Evolutionary conservation across 1,140 invertebrate genomes (phyloP), one percentile per base, ranked within the genome.

Genomic region (Nasonia giraulti): DNA sequence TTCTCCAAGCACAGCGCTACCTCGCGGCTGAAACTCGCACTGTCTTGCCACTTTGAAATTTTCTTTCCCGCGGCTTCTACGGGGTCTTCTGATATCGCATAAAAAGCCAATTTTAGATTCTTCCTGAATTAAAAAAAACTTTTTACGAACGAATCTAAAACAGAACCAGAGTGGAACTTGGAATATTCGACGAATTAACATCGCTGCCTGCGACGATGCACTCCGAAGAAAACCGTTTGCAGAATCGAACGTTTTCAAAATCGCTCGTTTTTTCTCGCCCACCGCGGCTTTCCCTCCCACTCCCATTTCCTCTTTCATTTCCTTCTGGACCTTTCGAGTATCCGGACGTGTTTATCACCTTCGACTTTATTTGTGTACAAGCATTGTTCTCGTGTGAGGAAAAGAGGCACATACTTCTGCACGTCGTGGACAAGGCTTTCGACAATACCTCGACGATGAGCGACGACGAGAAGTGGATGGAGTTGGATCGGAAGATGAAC

Each of bases 391-490:
- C 84, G 27, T 23, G 0, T 2, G 84, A 85, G n/a, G 84, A 85
- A 7, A 85, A 81, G 12, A 76, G n/a, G 8, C 47, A 10, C 7
- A 71, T 84, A 27, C 6, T 73, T 8, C 20, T 17, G 11, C 79
- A 73, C 40, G 69, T 66, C 33, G 0, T 44, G 1, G 7, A 85
- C 33, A 80, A 85, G 75, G 31, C 50, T 2, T 31, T 50, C 23
- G 23, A 76, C 1, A 6, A 0, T 17, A 31, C 62, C 27, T 40
- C n/a, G n/a, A 14, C 40, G 17, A 8, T 40, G 40, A 33, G 37
- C 12, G 40, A 82, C 2, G 69, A 80, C 6, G 55, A 80, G 37
- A 83, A 76, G n/a, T 83, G 85, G 85, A 27, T 47, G 31, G 44
- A 81, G 11, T 23, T 86, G 10, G 82, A 27, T 20, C 2, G 31